Evolutionary conservation across 1,140 invertebrate genomes (phyloP), one percentile per base, ranked within the genome.

Genomic region (Parapsyche elsis): DNA sequence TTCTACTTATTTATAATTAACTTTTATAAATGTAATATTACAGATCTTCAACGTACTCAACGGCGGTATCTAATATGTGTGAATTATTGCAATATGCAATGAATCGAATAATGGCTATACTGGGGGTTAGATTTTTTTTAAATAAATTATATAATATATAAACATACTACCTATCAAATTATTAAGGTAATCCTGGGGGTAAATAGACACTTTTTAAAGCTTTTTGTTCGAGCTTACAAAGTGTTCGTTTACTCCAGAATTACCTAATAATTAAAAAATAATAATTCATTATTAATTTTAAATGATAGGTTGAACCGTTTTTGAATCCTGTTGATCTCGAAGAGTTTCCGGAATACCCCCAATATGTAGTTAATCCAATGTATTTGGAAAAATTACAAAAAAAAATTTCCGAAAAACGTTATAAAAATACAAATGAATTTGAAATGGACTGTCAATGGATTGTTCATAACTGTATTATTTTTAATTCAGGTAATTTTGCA

Each of bases 361-460:
- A 67, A 2, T 67, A 9, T 16, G 67, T 95, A 30, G 88, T 92
- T 12, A 90, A 92, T 85, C 93, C 93, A 1, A 94, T 95, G 92
- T 93, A 94, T 87, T 88, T 95, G 24, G 87, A 86, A 14, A 87
- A 91, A 45, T 84, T 95, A 53, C 92, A 94, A 85, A 90, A 92
- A 76, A 95, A 95, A 85, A 93, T 95, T 38, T 89, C 90, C 71
- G 86, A 91, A 61, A 92, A 92, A 83, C 83, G 90, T 44, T 95
- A 95, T 86, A 92, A 92, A 9, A 93, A 92, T 84, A 94, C 94
- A 0, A 92, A 94, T 84, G 92, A 93, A 16, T 95, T 95, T 86
- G 88, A 94, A 83, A 92, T 93, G 23, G 94, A 95, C 86, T 91
- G 92, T 4, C 94, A 93, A 86, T 95, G 94, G 94, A 92, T 95